These are phyloP conservation scores for Prosapia bicincta DNA, from an alignment of 2,888 invertebrate genomes.

Conservation along the genomic window DNA sequence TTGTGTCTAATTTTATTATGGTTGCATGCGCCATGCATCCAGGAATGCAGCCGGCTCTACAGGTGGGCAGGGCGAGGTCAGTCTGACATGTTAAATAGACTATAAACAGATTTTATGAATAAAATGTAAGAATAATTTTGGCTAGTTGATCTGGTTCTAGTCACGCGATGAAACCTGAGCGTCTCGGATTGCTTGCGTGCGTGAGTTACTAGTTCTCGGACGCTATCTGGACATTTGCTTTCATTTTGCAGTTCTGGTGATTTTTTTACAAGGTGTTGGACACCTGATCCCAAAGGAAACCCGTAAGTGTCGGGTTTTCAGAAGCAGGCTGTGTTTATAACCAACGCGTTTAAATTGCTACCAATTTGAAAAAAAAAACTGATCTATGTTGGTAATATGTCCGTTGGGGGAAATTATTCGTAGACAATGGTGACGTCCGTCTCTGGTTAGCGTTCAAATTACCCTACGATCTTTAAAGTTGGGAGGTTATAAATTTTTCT, in stretches of 20 bases:
- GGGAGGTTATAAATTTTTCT: too few relatives aligned
- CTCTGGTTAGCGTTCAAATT: too few relatives aligned
- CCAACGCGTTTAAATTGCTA: too few relatives aligned
- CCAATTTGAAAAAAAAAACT: too few relatives aligned
- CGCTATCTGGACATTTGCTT: not conserved
- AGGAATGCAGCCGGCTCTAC: not conserved
- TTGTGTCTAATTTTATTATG: not conserved
- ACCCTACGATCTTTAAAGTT: too few relatives aligned
- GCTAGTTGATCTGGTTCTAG: not conserved
- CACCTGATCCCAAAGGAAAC: not conserved
- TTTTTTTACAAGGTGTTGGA: not conserved
- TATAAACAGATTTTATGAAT: not conserved
- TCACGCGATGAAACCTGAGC: constrained; percentile 23
- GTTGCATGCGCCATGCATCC: not conserved
- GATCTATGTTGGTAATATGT: too few relatives aligned
- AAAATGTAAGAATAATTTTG: constrained; percentile 1
- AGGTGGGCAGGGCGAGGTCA: not conserved
- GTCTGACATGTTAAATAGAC: not conserved
- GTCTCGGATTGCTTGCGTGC: constrained; percentile 6
- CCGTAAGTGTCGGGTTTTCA: too few relatives aligned
- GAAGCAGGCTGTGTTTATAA: too few relatives aligned
- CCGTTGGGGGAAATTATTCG: too few relatives aligned
- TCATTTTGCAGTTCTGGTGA: not conserved
- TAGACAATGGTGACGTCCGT: too few relatives aligned
- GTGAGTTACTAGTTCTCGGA: not conserved